Base-by-base conservation (phyloP, 1,140 invertebrate genomes). In the Dufourea novaeangliae region DNA sequence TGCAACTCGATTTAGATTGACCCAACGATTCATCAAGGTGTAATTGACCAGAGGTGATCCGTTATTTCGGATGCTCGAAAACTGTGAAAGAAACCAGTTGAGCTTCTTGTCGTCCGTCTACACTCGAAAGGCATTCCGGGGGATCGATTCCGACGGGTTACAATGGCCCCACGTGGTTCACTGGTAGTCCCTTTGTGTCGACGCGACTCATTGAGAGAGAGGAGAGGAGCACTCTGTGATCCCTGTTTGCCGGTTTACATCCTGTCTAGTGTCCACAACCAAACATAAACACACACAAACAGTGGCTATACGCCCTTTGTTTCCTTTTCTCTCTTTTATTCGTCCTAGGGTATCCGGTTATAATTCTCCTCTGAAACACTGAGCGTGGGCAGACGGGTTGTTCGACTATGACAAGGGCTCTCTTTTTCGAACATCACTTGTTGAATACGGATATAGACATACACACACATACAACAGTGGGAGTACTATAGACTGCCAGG, bases 381-480 rank as follows among this genome's bases (percentile, higher is more conserved):
- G 46, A 52, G 17, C 11, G 29, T 29, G 44, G n/a, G 20, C 25
- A n/a, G 37, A 20, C 10, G 27, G 12, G 22, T 50, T 62, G 41
- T 70, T 70, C 17, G 32, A 27, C 44, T 34, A 29, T 70, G 67
- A 77, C 74, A 61, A 70, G 44, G 41, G 44, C 14, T 12, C 46
- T n/a, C 46, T 50, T 14, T 52, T 41, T 41, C 14, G 39, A 54
- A 62, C 29, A 27, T 83, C 82, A 83, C 79, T 83, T 81, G 79
- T 83, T 77, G 75, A 71, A 77, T 77, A 44, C 11, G 7, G 8
- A 34, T 63, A 14, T 44, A 63, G 7, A 11, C 68, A 68, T 75
- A 68, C 63, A 34, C 10, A 6, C 32, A 29, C n/a, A n/a, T n/a
- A n/a, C n/a, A n/a, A n/a, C n/a, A n/a, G n/a, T n/a, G n/a, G n/a